These are phyloP conservation scores for Pseudomyrmex dendroicus DNA, from an alignment of 1,140 invertebrate genomes.

Conservation along the genomic window DNA sequence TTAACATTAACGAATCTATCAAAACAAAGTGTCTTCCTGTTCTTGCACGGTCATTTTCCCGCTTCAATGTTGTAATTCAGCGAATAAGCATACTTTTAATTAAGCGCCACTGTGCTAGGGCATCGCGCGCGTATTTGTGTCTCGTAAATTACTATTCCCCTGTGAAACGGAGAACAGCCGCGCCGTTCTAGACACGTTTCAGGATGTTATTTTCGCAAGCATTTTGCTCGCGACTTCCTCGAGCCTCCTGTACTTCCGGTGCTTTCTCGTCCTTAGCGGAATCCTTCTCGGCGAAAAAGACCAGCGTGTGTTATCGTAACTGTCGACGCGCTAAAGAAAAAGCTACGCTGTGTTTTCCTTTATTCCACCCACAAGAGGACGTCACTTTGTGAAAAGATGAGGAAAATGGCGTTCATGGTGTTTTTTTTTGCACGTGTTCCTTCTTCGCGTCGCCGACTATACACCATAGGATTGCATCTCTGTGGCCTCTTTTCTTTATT, in stretches of 20 bases:
- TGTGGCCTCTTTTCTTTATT: conserved; percentile 39
- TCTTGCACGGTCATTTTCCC: background rate
- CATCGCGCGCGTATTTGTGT: background rate
- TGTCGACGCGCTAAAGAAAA: conserved; percentile 37
- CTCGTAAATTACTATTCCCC: conserved; percentile 7
- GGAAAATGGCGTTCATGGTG: conserved; percentile 60
- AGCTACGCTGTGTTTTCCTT: conserved; percentile 65
- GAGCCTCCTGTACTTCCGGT: conserved; percentile 46
- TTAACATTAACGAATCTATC: background rate
- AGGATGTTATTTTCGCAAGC: conserved; percentile 67
- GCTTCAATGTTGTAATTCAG: background rate
- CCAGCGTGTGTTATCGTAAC: conserved; percentile 61
- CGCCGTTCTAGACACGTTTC: conserved; percentile 53
- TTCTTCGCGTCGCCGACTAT: conserved; percentile 16
- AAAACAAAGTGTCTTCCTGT: background rate
- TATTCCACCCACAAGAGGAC: conserved; percentile 55
- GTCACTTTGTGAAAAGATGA: conserved; percentile 55
- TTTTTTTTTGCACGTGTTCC: background rate
- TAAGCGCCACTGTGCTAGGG: background rate
- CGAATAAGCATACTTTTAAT: background rate
- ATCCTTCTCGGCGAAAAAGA: conserved; percentile 40
- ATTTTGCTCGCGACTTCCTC: conserved; percentile 41
- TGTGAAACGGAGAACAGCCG: background rate
- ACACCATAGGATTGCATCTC: background rate
- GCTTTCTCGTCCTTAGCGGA: conserved; percentile 48